phyloP scores from a whole-genome alignment of 2,888 invertebrate species.

The Teleogryllus oceanicus region DNA sequence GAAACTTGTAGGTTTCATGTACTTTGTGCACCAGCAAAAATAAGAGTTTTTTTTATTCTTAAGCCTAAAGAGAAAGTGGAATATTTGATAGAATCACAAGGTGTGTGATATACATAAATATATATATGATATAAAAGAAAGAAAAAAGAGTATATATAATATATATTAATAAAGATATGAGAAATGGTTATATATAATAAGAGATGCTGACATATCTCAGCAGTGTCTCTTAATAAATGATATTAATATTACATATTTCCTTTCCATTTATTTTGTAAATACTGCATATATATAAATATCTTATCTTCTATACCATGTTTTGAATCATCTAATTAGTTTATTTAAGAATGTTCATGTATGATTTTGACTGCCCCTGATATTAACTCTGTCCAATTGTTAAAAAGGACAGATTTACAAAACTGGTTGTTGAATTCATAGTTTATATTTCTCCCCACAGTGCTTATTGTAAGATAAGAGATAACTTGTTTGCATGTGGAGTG shows the following conservation, averaged over 20 bases:
- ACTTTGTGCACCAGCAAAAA: constrained; percentile 28
- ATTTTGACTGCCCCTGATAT: neutral
- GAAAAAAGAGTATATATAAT: constrained; percentile 32
- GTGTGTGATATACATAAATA: constrained; percentile 35
- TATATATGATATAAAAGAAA: constrained; percentile 35
- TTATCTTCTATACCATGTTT: constrained; percentile 31
- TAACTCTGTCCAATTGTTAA: neutral
- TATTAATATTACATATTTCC: constrained; percentile 32
- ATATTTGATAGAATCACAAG: constrained; percentile 37
- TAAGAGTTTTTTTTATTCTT: constrained; percentile 30
- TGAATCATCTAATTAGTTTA: constrained; percentile 23
- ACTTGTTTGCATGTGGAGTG: neutral
- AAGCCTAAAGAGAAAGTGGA: constrained; percentile 31
- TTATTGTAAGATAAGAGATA: neutral
- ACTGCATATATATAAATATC: constrained; percentile 31
- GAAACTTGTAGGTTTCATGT: constrained; percentile 28
- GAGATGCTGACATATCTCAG: constrained; percentile 18
- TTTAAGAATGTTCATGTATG: constrained; percentile 23
- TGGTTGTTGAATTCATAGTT: constrained; percentile 18
- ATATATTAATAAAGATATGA: constrained; percentile 34
- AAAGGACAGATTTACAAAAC: neutral
- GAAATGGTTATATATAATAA: constrained; percentile 35
- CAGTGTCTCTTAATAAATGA: constrained; percentile 20
- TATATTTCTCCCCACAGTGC: constrained; percentile 18
- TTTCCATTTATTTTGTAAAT: constrained; percentile 35